Conservation (phyloP, 2,113 vertebrate species). For the Dicerorhinus sumatrensis region DNA sequence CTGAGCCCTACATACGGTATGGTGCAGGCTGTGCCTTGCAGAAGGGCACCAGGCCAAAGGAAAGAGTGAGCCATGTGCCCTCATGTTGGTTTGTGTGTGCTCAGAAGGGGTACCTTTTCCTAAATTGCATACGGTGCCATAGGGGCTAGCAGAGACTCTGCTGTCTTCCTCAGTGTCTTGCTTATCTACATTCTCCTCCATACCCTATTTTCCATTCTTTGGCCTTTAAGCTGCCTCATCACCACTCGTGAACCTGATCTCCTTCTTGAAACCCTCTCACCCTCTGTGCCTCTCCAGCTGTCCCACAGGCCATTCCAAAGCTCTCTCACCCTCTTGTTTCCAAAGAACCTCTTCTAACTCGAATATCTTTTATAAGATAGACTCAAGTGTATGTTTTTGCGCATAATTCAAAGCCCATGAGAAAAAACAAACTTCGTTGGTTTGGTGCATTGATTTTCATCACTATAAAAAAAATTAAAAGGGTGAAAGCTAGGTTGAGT, state of each 20-base stretch:
- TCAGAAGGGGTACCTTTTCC: neutral
- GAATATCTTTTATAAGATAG: neutral
- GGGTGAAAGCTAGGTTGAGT: neutral
- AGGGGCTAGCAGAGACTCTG: neutral
- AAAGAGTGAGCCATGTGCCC: neutral
- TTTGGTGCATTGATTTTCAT: neutral
- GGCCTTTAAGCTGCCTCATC: neutral
- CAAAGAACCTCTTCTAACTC: neutral
- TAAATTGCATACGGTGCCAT: neutral
- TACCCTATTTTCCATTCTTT: neutral
- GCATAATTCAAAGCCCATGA: neutral
- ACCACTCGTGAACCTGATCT: neutral
- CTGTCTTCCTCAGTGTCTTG: neutral
- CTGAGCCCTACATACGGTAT: neutral
- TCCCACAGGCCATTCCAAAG: neutral
- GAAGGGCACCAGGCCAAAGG: neutral
- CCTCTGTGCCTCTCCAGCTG: neutral
- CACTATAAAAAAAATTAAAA: neutral
- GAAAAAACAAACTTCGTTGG: neutral
- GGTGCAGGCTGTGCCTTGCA: neutral
- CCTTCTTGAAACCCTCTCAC: neutral
- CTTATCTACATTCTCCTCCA: neutral
- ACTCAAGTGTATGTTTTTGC: neutral
- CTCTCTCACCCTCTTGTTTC: neutral
- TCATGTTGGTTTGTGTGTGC: neutral